Conservation (phyloP, 2,888 invertebrate genomes). For the Eudasyphora cyanicolor region DNA sequence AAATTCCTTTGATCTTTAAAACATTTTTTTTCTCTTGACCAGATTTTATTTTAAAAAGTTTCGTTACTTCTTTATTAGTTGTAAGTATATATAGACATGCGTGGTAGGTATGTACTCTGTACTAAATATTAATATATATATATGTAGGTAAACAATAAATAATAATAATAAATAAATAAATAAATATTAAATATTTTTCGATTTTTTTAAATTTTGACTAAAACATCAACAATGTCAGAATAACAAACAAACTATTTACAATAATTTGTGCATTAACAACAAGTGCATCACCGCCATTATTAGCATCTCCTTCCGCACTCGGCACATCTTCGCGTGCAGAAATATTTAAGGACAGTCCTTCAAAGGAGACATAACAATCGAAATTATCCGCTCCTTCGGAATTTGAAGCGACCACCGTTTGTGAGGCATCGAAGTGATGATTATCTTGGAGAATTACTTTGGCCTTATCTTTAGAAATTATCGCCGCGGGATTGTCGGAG, state of each 20-base stretch:
- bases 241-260: slow-evolving; percentile 47
- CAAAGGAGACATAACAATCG: slow-evolving; percentile 57
- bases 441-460: slow-evolving; percentile 7
- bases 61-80: slow-evolving; percentile 1
- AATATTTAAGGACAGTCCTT: slow-evolving; percentile 54
- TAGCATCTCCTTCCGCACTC: neutral
- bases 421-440: slow-evolving; percentile 48
- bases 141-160: too few relatives aligned
- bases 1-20: too few relatives aligned
- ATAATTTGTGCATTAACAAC: slow-evolving; percentile 26
- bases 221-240: slow-evolving; percentile 48
- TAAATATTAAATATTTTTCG: slow-evolving; percentile 34
- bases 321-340: too few relatives aligned
- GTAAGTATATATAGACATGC: neutral
- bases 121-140: slow-evolving; percentile 20
- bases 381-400: slow-evolving; percentile 47
- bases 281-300: too few relatives aligned
- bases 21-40: too few relatives aligned
- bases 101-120: neutral
- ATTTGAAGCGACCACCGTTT: slow-evolving; percentile 53
- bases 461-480: slow-evolving; percentile 37
- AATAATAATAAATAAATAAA: too few relatives aligned
- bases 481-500: slow-evolving; percentile 34
- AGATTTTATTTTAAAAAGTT: neutral
- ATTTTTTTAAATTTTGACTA: slow-evolving; percentile 38